Percentiles rank a stretch among this genome's conserved stretches.
Evolutionary conservation across 2,113 vertebrate genomes (phyloP).

Genomic region (Centrocercus urophasianus): DNA sequence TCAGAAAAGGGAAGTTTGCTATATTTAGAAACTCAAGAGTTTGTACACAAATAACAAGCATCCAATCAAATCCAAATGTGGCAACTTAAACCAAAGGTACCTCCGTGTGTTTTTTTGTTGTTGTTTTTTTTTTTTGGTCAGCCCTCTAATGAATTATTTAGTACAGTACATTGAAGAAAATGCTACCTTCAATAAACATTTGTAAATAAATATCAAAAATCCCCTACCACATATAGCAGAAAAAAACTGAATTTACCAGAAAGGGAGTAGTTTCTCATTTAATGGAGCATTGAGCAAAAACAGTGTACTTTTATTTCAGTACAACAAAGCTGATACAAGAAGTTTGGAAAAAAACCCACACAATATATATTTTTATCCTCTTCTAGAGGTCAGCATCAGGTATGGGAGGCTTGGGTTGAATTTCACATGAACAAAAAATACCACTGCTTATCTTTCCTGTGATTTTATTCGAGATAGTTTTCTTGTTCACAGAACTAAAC

Average conservation of each 20-base stretch:
- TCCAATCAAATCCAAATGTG: neutral
- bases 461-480: neutral
- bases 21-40: neutral
- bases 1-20: constrained; percentile 1
- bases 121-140: neutral
- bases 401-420: neutral
- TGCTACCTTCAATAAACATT: neutral
- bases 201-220: constrained; percentile 26
- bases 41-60: neutral
- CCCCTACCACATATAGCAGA: neutral
- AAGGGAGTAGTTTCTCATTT: neutral
- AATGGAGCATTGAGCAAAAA: neutral
- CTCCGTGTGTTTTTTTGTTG: neutral
- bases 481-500: neutral
- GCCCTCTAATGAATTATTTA: constrained; percentile 38
- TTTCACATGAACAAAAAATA: neutral
- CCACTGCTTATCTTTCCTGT: neutral
- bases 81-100: neutral
- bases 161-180: neutral
- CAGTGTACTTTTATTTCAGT: neutral
- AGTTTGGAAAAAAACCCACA: neutral
- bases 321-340: neutral
- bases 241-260: neutral
- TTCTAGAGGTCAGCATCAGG: neutral
- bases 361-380: neutral